Conservation (phyloP, 2,888 invertebrate species). For the Mimachlamys varia region DNA sequence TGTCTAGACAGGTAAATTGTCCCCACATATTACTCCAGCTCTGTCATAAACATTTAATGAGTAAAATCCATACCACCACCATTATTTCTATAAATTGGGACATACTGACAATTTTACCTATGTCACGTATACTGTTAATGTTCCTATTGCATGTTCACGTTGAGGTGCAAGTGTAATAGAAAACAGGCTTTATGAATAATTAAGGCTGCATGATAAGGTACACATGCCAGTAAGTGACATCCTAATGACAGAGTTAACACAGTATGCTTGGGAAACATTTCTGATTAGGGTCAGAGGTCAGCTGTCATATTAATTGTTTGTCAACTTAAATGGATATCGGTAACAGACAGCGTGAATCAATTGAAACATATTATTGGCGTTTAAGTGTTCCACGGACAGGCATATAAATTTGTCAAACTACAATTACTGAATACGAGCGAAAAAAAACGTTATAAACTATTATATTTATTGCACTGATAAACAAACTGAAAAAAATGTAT, state of each 20-base stretch:
- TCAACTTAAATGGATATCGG: constrained; percentile 9
- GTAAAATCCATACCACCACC: neutral
- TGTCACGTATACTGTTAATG: constrained; percentile 4
- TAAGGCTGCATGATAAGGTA: neutral
- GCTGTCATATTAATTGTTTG: neutral
- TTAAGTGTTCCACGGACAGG: neutral
- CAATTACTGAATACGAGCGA: neutral
- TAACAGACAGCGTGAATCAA: neutral
- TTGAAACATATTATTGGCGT: neutral
- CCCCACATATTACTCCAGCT: neutral
- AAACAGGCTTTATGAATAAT: neutral
- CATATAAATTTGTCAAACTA: neutral
- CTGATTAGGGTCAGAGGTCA: neutral
- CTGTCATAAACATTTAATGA: neutral
- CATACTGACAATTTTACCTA: neutral
- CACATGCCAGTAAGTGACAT: neutral
- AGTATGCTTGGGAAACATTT: neutral
- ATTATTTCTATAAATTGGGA: constrained; percentile 6
- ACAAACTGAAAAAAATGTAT: neutral
- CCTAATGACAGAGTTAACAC: neutral
- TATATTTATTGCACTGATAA: neutral
- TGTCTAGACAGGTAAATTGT: neutral
- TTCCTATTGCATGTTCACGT: neutral
- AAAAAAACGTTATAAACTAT: neutral
- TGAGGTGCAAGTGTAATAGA: neutral